Conservation (phyloP, 2,888 invertebrate species). For the Leptinotarsa peninsularis region DNA sequence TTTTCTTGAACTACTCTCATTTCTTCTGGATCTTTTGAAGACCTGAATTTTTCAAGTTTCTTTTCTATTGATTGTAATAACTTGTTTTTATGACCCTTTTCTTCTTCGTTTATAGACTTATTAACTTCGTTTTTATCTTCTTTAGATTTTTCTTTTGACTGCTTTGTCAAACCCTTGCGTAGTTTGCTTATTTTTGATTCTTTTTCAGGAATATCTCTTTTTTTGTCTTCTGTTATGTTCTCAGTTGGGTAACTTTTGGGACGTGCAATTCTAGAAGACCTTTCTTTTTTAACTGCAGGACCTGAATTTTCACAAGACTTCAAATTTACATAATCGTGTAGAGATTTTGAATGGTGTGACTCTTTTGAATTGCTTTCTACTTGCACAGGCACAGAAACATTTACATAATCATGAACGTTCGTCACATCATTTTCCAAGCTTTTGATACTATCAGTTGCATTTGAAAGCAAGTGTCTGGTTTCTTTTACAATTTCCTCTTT, state of each 20-base stretch:
- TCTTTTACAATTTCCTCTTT: conserved; percentile 47
- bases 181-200: conserved; percentile 68
- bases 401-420: conserved; percentile 58
- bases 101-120: conserved; percentile 57
- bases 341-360: conserved; percentile 31
- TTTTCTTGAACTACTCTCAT: conserved; percentile 52
- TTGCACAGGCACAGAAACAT: conserved; percentile 45
- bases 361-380: conserved; percentile 15
- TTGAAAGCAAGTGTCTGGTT: conserved; percentile 55
- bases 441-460: conserved; percentile 61
- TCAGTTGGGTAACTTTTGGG: conserved; percentile 72
- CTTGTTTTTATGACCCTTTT: conserved; percentile 65
- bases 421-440: conserved; percentile 56
- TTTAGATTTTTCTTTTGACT: conserved; percentile 56
- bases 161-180: conserved; percentile 55
- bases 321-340: conserved; percentile 59
- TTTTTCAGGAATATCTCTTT: conserved; percentile 67
- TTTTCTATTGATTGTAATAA: conserved; percentile 83
- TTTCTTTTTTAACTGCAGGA: conserved; percentile 57
- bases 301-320: conserved; percentile 46
- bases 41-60: conserved; percentile 77
- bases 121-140: conserved; percentile 57
- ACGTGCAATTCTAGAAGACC: conserved; percentile 68
- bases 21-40: conserved; percentile 58
- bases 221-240: conserved; percentile 53